phyloP scores from a whole-genome alignment of 2,797 vertebrate species.

The Selene dorsalis region DNA sequence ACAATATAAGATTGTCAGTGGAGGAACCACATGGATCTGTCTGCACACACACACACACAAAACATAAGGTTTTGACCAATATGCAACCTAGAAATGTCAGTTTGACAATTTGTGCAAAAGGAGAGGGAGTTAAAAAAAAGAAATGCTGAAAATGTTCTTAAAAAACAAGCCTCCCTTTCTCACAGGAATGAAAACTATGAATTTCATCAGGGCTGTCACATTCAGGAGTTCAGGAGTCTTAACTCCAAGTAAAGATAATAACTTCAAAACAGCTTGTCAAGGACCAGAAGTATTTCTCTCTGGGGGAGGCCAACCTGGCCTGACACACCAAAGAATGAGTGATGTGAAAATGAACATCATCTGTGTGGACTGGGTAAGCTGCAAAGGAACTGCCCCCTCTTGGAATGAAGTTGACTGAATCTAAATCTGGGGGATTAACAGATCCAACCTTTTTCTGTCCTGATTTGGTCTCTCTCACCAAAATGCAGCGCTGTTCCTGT shows the following conservation, averaged over 20 bases:
- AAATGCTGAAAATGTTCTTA: not conserved
- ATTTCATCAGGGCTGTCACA: not conserved
- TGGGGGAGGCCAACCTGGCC: not conserved
- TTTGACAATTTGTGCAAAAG: slow-evolving; percentile 23
- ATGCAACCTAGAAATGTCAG: slow-evolving; percentile 31
- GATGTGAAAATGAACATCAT: not conserved
- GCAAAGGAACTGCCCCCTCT: too few species aligned
- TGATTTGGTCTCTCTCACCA: not conserved
- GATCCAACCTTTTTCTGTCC: not conserved
- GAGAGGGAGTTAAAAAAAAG: not conserved
- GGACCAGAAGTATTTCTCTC: not conserved
- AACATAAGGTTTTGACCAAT: slow-evolving; percentile 31
- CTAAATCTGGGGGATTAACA: not conserved
- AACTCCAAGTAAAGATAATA: not conserved
- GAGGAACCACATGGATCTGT: slow-evolving; percentile 27
- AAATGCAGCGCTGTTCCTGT: not conserved
- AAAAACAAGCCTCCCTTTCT: slow-evolving; percentile 2
- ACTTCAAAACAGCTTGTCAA: not conserved
- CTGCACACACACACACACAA: not conserved
- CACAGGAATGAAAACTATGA: not conserved
- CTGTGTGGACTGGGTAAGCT: too few species aligned
- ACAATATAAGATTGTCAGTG: slow-evolving; percentile 50
- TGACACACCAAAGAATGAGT: not conserved
- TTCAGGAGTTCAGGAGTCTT: not conserved
- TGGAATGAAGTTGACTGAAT: too few species aligned